Percentiles rank a stretch among this genome's conserved stretches.
These are phyloP conservation scores for Conus ventricosus DNA, from an alignment of 1,140 invertebrate genomes.

Conservation along the genomic window DNA sequence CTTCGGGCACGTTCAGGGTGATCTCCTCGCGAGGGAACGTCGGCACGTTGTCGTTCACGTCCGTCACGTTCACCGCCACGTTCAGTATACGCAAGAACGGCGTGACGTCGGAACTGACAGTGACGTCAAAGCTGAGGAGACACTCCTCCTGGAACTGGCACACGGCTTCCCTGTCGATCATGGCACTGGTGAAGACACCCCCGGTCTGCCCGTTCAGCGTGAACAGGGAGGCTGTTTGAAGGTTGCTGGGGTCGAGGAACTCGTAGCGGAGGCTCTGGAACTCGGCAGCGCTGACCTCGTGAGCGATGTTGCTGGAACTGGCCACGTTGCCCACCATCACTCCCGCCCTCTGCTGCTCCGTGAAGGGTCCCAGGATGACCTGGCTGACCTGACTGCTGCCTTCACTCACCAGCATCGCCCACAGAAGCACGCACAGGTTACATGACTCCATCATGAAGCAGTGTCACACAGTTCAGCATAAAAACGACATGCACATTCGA, in stretches of 20 bases:
- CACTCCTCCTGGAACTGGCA: slow-evolving; percentile 77
- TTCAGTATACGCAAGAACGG: slow-evolving; percentile 87
- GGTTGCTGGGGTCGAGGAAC: slow-evolving; percentile 44
- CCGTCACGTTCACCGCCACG: slow-evolving; percentile 84
- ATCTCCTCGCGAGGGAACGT: slow-evolving; percentile 68
- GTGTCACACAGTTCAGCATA: background rate
- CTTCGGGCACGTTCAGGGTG: slow-evolving; percentile 73
- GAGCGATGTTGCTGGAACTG: slow-evolving; percentile 36
- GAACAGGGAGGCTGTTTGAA: slow-evolving; percentile 44
- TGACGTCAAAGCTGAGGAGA: slow-evolving; percentile 87
- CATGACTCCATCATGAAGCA: slow-evolving; percentile 73
- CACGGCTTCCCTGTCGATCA: slow-evolving; percentile 48
- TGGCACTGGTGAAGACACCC: slow-evolving; percentile 38
- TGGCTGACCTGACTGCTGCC: slow-evolving; percentile 11
- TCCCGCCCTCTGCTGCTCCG: slow-evolving; percentile 43
- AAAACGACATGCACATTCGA: no score
- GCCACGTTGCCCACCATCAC: slow-evolving; percentile 49
- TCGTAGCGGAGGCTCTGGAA: slow-evolving; percentile 11
- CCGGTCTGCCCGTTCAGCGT: slow-evolving; percentile 48
- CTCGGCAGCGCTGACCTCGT: slow-evolving; percentile 50
- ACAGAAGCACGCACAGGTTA: slow-evolving; percentile 72
- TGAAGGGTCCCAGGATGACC: slow-evolving; percentile 37
- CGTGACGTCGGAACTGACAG: slow-evolving; percentile 86
- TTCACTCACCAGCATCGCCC: background rate
- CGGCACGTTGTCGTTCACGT: slow-evolving; percentile 85